These are phyloP conservation scores for Lophotis ruficrista DNA, from an alignment of 2,113 vertebrate species.

Conservation along the genomic window DNA sequence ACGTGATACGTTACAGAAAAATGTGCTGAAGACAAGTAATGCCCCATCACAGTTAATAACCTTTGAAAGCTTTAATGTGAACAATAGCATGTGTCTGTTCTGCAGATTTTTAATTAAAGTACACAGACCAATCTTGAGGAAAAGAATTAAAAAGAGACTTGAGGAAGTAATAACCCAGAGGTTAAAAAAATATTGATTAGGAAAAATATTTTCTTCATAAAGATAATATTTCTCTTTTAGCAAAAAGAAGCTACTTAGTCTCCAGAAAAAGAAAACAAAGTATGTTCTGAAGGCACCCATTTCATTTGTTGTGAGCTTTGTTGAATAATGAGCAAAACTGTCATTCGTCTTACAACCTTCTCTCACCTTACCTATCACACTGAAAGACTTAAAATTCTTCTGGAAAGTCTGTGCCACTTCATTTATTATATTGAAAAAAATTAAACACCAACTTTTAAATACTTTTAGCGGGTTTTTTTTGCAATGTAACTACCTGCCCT, in stretches of 20 bases:
- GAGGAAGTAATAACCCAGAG: conserved; percentile 79
- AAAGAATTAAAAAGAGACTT: conserved; percentile 66
- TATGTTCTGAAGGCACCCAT: conserved; percentile 65
- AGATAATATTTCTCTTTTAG: conserved; percentile 76
- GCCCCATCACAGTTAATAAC: conserved; percentile 73
- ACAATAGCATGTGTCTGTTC: conserved; percentile 67
- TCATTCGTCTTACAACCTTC: conserved; percentile 66
- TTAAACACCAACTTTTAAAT: conserved; percentile 46
- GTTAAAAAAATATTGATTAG: conserved; percentile 83
- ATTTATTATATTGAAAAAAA: conserved; percentile 51
- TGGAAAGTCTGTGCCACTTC: conserved; percentile 40
- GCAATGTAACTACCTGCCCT: background rate
- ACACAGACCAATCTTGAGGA: conserved; percentile 71
- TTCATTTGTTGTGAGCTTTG: conserved; percentile 73
- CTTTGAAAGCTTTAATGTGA: conserved; percentile 79
- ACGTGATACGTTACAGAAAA: conserved; percentile 60
- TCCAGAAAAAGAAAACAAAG: conserved; percentile 62
- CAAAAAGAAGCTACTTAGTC: conserved; percentile 65
- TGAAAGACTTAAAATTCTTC: conserved; percentile 62
- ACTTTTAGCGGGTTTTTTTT: background rate
- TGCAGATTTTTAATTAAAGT: conserved; percentile 79
- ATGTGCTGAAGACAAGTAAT: conserved; percentile 67
- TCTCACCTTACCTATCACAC: conserved; percentile 64
- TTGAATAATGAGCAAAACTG: conserved; percentile 74
- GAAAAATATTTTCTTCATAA: conserved; percentile 81